These are phyloP conservation scores for Platycnemis pennipes DNA, from an alignment of 2,888 invertebrate genomes.

Conservation along the genomic window DNA sequence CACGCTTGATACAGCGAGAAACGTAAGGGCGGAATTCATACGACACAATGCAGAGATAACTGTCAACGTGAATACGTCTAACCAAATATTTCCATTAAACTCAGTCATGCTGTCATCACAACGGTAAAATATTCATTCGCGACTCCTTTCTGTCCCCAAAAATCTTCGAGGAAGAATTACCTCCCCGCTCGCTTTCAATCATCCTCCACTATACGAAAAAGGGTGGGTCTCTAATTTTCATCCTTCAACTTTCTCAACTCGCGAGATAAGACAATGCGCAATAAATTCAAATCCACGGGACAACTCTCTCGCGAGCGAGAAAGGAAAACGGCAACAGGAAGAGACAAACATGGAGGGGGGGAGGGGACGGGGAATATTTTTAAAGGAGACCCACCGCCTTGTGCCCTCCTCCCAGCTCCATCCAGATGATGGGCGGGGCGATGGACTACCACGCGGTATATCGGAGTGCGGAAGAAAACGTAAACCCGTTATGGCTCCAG, in stretches of 20 bases:
- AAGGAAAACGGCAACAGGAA: not conserved
- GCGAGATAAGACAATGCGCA: constrained; percentile 36
- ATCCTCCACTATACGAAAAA: not conserved
- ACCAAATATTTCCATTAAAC: not conserved
- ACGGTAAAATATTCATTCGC: constrained; percentile 22
- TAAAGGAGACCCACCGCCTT: not conserved
- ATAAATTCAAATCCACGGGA: constrained; percentile 33
- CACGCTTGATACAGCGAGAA: not conserved
- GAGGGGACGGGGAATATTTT: not conserved
- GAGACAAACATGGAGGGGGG: not conserved
- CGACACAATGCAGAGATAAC: not conserved
- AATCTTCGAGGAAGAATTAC: not conserved
- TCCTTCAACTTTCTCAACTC: not conserved
- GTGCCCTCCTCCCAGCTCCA: no score
- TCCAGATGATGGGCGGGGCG: not conserved
- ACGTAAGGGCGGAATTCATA: not conserved
- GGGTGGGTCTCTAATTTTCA: not conserved
- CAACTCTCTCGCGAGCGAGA: not conserved
- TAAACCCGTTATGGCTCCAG: not conserved
- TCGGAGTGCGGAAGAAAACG: not conserved
- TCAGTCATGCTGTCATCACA: not conserved
- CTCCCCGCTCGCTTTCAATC: not conserved
- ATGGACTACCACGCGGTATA: not conserved
- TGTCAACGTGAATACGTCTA: not conserved
- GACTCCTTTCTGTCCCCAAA: not conserved